Percentiles rank a stretch among this genome's conserved stretches.
These are phyloP conservation scores for Neosilurus hyrtlii DNA, from an alignment of 2,797 vertebrate genomes.

Conservation along the genomic window DNA sequence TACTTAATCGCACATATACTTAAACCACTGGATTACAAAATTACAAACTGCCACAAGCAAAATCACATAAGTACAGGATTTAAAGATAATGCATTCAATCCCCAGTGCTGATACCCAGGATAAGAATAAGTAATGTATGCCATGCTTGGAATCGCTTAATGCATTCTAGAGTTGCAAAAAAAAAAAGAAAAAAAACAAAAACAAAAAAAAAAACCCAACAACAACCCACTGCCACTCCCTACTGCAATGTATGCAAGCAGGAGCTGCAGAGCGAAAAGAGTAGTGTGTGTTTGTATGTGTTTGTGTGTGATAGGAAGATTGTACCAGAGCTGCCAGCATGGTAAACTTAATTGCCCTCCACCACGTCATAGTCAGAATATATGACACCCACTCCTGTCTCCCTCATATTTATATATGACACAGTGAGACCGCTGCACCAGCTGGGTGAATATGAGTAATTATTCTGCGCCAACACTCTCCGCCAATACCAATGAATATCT, in stretches of 20 bases:
- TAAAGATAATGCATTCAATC: conserved; percentile 32
- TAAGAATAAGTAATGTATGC: conserved; percentile 29
- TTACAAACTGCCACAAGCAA: conserved; percentile 21
- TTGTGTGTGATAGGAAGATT: conserved; percentile 13
- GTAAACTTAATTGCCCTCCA: conserved; percentile 47
- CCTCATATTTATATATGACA: conserved; percentile 43
- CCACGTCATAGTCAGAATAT: conserved; percentile 36
- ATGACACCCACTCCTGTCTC: conserved; percentile 35
- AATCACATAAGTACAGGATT: not conserved
- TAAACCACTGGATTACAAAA: conserved; percentile 27
- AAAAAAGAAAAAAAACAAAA: too few species aligned
- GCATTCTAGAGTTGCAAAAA: conserved; percentile 22
- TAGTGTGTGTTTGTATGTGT: not conserved
- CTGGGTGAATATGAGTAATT: conserved; percentile 45
- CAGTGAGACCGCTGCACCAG: conserved; percentile 13
- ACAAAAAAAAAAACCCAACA: not conserved
- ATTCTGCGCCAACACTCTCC: conserved; percentile 22
- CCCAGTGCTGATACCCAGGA: conserved; percentile 7
- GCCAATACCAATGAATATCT: conserved; percentile 50
- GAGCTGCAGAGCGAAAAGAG: conserved; percentile 14
- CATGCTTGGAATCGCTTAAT: conserved; percentile 39
- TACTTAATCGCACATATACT: conserved; percentile 10
- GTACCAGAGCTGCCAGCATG: conserved; percentile 16
- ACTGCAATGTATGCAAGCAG: conserved; percentile 34
- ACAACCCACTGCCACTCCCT: conserved; percentile 18